These are phyloP conservation scores for Mycteria americana DNA, from an alignment of 2,797 vertebrate genomes.

Conservation along the genomic window DNA sequence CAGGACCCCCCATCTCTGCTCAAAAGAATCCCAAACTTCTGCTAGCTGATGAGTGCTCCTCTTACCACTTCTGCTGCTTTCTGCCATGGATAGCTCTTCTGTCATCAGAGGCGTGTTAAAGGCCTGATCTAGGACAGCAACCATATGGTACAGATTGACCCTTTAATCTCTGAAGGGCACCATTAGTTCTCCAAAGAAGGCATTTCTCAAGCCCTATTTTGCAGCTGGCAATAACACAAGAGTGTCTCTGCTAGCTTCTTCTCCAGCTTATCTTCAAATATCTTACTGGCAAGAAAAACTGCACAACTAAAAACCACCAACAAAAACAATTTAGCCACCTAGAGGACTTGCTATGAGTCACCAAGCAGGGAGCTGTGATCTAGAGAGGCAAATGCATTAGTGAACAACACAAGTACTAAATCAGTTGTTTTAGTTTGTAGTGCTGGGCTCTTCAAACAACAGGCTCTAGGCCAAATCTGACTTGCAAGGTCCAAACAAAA, in stretches of 20 bases:
- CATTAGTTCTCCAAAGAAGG: background rate
- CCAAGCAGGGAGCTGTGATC: background rate
- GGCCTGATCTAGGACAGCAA: background rate
- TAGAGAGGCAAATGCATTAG: background rate
- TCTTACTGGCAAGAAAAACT: background rate
- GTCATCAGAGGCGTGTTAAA: background rate
- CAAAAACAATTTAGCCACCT: background rate
- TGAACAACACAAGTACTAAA: background rate
- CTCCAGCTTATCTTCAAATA: background rate
- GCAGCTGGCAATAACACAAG: background rate
- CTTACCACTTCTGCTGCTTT: background rate
- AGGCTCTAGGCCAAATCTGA: background rate
- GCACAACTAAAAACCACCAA: background rate
- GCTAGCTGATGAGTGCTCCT: background rate
- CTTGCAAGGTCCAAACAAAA: background rate
- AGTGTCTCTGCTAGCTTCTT: background rate
- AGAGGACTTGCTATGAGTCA: background rate
- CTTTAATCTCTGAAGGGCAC: background rate
- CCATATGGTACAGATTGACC: background rate
- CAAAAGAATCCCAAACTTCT: background rate
- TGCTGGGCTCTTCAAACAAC: background rate
- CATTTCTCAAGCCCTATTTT: background rate
- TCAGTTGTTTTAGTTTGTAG: background rate
- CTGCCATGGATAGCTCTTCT: background rate
- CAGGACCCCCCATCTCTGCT: background rate